Conservation (phyloP, 1,140 invertebrate genomes). For the Meteorus sp. region DNA sequence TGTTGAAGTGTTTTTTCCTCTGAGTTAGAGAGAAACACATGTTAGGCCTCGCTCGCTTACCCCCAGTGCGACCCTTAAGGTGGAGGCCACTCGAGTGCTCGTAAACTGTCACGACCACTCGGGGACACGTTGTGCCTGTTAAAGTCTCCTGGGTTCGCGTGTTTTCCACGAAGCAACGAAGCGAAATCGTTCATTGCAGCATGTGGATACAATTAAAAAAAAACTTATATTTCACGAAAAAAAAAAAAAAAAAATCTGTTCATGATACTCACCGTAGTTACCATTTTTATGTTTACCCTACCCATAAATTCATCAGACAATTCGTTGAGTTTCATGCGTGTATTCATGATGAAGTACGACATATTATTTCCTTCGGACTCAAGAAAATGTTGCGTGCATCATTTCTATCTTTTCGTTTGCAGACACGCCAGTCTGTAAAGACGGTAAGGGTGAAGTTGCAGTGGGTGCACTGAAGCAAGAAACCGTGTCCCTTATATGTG, state of each 20-base stretch:
- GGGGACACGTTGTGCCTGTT: constrained; percentile 18
- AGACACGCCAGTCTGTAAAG: constrained; percentile 83
- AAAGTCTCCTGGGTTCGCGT: background rate
- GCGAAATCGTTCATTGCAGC: background rate
- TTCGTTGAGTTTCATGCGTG: no score
- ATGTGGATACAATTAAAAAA: background rate
- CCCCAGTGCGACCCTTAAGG: constrained; percentile 11
- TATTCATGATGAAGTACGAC: no score
- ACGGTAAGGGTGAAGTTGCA: constrained; percentile 70
- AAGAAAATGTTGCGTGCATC: background rate
- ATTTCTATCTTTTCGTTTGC: constrained; percentile 31
- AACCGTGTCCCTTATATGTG: constrained; percentile 77
- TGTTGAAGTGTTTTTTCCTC: background rate
- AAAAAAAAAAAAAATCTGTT: no score
- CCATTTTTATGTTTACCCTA: no score
- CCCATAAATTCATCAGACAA: no score
- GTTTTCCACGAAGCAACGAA: constrained; percentile 15
- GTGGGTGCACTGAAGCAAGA: constrained; percentile 84
- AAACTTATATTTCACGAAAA: background rate
- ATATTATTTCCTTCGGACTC: no score
- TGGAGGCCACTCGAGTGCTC: constrained; percentile 17
- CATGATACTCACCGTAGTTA: no score
- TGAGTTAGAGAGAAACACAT: constrained; percentile 17
- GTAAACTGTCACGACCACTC: constrained; percentile 32
- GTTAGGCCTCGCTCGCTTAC: constrained; percentile 14